phyloP scores from a whole-genome alignment of 1,140 invertebrate genomes.

The Drosophila leontia region DNA sequence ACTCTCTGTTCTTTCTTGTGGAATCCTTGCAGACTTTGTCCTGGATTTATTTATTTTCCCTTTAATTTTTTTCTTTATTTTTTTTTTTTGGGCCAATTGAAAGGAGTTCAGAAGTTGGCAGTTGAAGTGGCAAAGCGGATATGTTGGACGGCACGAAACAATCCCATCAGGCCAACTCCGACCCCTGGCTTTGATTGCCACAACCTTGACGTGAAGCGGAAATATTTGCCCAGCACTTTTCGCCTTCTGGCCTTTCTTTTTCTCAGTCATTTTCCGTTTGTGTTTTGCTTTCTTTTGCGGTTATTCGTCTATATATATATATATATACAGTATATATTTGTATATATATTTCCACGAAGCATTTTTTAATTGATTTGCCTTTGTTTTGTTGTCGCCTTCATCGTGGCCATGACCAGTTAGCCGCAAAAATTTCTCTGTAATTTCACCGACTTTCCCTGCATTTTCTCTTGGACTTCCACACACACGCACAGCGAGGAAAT shows the following conservation, averaged over 20 bases:
- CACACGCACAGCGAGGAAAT: constrained; percentile 58
- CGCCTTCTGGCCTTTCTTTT: constrained; percentile 31
- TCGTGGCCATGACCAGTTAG: constrained; percentile 78
- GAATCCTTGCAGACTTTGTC: background rate
- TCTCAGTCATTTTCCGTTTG: constrained; percentile 12
- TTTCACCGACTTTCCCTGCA: constrained; percentile 30
- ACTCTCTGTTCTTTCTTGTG: background rate
- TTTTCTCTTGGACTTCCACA: constrained; percentile 10
- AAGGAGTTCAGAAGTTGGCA: constrained; percentile 20
- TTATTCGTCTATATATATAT: constrained; percentile 10
- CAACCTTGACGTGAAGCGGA: constrained; percentile 52
- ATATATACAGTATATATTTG: constrained; percentile 3
- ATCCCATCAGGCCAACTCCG: constrained; percentile 50
- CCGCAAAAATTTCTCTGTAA: constrained; percentile 28
- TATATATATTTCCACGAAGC: constrained; percentile 33
- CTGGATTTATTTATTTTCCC: background rate
- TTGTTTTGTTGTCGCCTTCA: constrained; percentile 65
- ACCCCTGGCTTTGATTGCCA: constrained; percentile 34
- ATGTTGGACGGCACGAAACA: constrained; percentile 67
- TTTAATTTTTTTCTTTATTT: too few relatives aligned
- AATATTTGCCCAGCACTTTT: constrained; percentile 56
- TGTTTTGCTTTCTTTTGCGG: constrained; percentile 6
- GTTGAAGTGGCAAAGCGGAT: constrained; percentile 63
- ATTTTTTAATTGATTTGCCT: constrained; percentile 80
- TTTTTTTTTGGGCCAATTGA: background rate